A percentile compares a stretch with the other conserved stretches of the same genome.
phyloP scores from a whole-genome alignment of 1,140 invertebrate genomes.

The Andricus grossulariae region DNA sequence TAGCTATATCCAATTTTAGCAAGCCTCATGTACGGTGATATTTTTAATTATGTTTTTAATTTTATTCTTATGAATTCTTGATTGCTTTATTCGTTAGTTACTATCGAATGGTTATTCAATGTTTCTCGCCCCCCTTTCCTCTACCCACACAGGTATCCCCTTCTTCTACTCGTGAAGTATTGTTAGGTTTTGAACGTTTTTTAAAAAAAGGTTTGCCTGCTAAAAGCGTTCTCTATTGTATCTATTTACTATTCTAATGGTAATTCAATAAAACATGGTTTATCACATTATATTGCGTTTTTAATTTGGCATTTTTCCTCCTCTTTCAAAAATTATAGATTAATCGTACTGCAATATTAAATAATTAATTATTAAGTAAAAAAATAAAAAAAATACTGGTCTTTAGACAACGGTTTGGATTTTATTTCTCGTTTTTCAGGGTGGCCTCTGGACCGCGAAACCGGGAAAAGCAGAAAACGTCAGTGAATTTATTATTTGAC shows the following conservation, averaged over 20 bases:
- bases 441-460: no score
- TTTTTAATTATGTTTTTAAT: slow-evolving; percentile 51
- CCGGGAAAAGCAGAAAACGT: no score
- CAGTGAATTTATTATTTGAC: no score
- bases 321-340: no score
- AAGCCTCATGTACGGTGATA: slow-evolving; percentile 46
- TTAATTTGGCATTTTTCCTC: not conserved
- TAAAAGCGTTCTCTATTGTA: slow-evolving; percentile 69
- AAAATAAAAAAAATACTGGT: no score
- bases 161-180: slow-evolving; percentile 38
- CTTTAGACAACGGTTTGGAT: no score
- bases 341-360: no score
- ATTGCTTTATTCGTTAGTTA: slow-evolving; percentile 60
- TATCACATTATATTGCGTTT: slow-evolving; percentile 50
- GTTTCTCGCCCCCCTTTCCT: slow-evolving; percentile 38
- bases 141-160: slow-evolving; percentile 25
- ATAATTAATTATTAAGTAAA: no score
- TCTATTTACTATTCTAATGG: slow-evolving; percentile 69
- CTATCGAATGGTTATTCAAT: slow-evolving; percentile 33
- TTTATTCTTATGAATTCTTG: slow-evolving; percentile 53
- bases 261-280: slow-evolving; percentile 51
- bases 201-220: slow-evolving; percentile 54
- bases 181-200: slow-evolving; percentile 29
- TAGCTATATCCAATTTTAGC: slow-evolving; percentile 61
- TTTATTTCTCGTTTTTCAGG: no score